Base-by-base conservation (phyloP, 1,140 invertebrate genomes). In the Nautilus pompilius region DNA sequence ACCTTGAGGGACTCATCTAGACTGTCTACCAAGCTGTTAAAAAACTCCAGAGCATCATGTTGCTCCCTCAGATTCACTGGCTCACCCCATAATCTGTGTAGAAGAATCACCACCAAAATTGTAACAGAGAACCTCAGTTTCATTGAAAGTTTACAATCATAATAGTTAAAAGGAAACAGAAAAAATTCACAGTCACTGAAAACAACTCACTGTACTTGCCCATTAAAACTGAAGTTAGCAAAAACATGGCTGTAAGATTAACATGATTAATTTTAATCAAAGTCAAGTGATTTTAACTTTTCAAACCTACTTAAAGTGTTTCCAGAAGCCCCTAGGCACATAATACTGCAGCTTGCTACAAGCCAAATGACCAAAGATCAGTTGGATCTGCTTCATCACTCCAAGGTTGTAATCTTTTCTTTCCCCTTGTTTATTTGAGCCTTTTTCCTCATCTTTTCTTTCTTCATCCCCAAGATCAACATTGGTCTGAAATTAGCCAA, bases 31-130 rank as follows among this genome's bases (percentile, higher is more conserved):
- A 99, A 85, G 70, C 93, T 95, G 90, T 98, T 99, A 79, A 98
- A 99, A 85, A 99, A 99, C 84, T 99, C 97, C 36, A 98, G 91
- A 8, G 97, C 96, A 85, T 99, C 96, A 82, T 99, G 96, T 82
- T 99, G 97, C 78, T 99, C 96, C 53, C 96, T 86, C 59, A 98
- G 86, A 86, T 99, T 99, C 8, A 99, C 95, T 57, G 95, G 94
- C 84, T 98, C 95, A 49, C 95, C 96, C 88, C 88, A 89, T 65
- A 92, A 80, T 77, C 89, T 90, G 69, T 13, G n/a, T n/a, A n/a
- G n/a, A n/a, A n/a, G n/a, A n/a, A n/a, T n/a, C n/a, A n/a, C n/a
- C n/a, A n/a, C n/a, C n/a, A n/a, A n/a, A n/a, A n/a, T n/a, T n/a
- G n/a, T n/a, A n/a, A n/a, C n/a, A n/a, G n/a, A n/a, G n/a, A n/a